Base-by-base conservation (phyloP, 2,797 vertebrate species). In the Spinibarbus caldwelli region DNA sequence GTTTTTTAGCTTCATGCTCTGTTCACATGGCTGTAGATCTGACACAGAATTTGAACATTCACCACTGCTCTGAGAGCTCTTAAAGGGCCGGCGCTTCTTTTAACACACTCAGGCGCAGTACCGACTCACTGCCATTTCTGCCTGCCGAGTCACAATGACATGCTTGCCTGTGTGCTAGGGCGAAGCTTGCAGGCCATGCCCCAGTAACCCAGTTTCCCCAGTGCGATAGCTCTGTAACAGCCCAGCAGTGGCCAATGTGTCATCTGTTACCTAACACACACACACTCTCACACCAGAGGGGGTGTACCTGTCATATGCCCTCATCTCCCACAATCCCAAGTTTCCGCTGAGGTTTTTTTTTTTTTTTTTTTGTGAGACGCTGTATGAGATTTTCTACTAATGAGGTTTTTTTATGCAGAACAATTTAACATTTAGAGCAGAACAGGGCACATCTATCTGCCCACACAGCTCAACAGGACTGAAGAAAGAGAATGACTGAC, bases 201-300 rank as follows among this genome's bases (percentile, higher is more conserved):
- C 95, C 93, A 95, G 93, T 96, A 94, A 96, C 95, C 95, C 94
- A 96, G 94, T 95, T 96, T 95, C 92, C 91, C 80, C 90, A 85
- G 88, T 89, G 91, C 92, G 92, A 93, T 93, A 89, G 91, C 94
- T 92, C 90, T 88, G 92, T 94, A 95, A 96, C 93, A 94, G 93
- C 92, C 90, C 92, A 93, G 92, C 49, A 90, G 83, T 77, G 88
- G 91, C 91, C 89, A 91, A 88, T 91, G 90, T 94, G 93, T 94
- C 93, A 95, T 93, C 91, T 89, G 92, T 95, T 95, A 94, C 91
- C 92, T 92, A 95, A 94, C 92, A 89, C 91, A 91, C 79, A 86
- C 86, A 88, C 85, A 83, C 79, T 85, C 85, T 87, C 85, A 83
- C 57, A 85, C 57, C 66, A 7, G 49, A 72, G 67, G 49, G 41